These are phyloP conservation scores for Diphyllodes magnificus DNA, from an alignment of 2,113 vertebrate species.

Conservation along the genomic window DNA sequence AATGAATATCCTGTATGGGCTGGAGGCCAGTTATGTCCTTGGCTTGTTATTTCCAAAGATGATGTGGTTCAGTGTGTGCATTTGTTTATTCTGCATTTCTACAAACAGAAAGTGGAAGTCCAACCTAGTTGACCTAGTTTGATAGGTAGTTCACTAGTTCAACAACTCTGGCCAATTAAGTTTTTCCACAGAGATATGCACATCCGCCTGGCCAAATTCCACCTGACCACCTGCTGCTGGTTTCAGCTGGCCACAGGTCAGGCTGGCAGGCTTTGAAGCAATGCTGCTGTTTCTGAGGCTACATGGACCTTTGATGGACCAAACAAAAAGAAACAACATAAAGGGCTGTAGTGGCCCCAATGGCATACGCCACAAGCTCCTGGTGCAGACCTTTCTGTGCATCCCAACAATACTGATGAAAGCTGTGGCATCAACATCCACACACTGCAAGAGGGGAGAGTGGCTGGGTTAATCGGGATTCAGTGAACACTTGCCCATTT, in stretches of 20 bases:
- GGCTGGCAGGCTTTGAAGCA: neutral
- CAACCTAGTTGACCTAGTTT: neutral
- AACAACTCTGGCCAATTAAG: neutral
- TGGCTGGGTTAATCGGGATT: neutral
- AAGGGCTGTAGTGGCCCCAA: neutral
- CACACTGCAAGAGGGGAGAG: neutral
- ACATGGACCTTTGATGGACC: neutral
- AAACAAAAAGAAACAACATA: neutral
- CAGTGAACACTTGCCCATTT: neutral
- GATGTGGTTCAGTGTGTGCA: neutral
- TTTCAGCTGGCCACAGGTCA: neutral
- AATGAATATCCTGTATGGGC: neutral
- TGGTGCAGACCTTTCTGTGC: neutral
- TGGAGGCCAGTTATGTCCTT: neutral
- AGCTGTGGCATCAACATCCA: neutral
- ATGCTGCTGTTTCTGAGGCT: neutral
- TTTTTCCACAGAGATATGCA: neutral
- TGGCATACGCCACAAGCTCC: rapidly evolving
- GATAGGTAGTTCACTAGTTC: neutral
- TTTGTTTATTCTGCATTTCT: neutral
- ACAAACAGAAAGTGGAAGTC: conserved; percentile 31
- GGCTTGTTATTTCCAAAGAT: neutral
- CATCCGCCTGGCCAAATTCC: neutral
- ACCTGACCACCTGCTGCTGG: neutral
- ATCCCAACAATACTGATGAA: neutral